These are phyloP conservation scores for Catocala sponsa DNA, from an alignment of 2,888 invertebrate genomes.

Conservation along the genomic window DNA sequence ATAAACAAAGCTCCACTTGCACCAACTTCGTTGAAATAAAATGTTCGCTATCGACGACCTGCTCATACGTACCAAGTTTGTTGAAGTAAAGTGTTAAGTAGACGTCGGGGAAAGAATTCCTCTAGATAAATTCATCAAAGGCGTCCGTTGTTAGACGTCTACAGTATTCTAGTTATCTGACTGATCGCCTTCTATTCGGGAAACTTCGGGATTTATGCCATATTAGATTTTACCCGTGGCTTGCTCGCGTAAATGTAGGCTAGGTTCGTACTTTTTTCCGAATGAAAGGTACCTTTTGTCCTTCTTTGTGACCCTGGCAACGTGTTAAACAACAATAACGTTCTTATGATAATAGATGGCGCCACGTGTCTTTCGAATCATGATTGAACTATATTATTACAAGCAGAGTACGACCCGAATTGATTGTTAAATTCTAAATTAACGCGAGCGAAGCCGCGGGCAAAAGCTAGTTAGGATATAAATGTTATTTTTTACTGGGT, in stretches of 20 bases:
- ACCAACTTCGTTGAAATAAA: constrained; percentile 14
- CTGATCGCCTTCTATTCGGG: constrained; percentile 26
- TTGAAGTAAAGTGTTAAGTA: constrained; percentile 15
- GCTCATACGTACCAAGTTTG: constrained; percentile 9
- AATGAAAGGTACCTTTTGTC: too few relatives aligned
- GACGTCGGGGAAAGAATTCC: constrained; percentile 28
- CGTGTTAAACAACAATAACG: too few relatives aligned
- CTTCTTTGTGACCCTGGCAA: too few relatives aligned
- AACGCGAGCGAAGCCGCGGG: too few relatives aligned
- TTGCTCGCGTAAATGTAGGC: too few relatives aligned
- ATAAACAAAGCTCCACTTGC: constrained; percentile 16
- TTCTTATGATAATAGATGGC: too few relatives aligned
- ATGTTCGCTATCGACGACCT: constrained; percentile 3
- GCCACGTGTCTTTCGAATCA: too few relatives aligned
- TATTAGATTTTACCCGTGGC: neutral
- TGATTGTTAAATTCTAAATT: too few relatives aligned
- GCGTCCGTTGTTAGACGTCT: constrained; percentile 24
- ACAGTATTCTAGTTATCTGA: constrained; percentile 32
- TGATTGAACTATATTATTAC: too few relatives aligned
- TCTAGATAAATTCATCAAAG: constrained; percentile 41
- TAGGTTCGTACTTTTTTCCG: too few relatives aligned
- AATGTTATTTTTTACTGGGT: neutral
- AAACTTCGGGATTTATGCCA: constrained; percentile 8
- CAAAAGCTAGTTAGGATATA: too few relatives aligned
- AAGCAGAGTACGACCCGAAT: too few relatives aligned